A percentile compares a stretch with the other conserved stretches of the same genome.
Evolutionary conservation across 2,797 vertebrate genomes (phyloP).

Genomic region (Otus scops): DNA sequence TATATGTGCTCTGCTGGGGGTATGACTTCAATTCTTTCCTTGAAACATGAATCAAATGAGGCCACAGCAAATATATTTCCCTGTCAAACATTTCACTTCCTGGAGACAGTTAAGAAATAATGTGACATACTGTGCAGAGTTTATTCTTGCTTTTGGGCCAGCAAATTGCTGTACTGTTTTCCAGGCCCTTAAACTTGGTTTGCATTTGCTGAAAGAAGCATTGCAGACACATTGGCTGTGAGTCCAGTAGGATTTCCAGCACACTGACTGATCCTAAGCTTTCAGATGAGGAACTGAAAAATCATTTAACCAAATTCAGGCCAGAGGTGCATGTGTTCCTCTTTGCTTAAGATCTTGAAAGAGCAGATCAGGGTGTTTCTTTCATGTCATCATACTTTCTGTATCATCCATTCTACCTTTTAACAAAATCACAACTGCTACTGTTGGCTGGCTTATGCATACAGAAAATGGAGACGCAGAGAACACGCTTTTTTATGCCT

Average conservation of each 20-base stretch:
- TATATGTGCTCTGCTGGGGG: not conserved
- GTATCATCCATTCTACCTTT: not conserved
- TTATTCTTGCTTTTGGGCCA: conserved; percentile 36
- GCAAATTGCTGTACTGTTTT: not conserved
- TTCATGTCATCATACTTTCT: not conserved
- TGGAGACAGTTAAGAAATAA: conserved; percentile 45
- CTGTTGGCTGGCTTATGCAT: not conserved
- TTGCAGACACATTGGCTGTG: not conserved
- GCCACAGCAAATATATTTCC: conserved; percentile 37
- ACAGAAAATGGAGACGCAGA: not conserved
- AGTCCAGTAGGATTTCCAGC: not conserved
- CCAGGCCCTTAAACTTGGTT: conserved; percentile 14
- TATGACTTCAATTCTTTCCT: conserved; percentile 53
- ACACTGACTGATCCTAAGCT: not conserved
- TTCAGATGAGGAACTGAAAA: not conserved
- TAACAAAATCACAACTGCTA: not conserved
- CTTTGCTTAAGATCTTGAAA: not conserved
- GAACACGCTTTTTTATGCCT: not conserved
- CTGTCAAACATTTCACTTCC: conserved; percentile 60
- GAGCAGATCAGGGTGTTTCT: not conserved
- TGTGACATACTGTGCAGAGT: not conserved
- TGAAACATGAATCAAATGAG: conserved; percentile 53
- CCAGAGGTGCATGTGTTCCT: not conserved
- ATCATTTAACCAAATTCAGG: not conserved
- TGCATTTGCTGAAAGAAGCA: conserved; percentile 29